A percentile compares a stretch with the other conserved stretches of the same genome.
Evolutionary conservation across 2,888 invertebrate species (phyloP).

Genomic region (Alitta virens): DNA sequence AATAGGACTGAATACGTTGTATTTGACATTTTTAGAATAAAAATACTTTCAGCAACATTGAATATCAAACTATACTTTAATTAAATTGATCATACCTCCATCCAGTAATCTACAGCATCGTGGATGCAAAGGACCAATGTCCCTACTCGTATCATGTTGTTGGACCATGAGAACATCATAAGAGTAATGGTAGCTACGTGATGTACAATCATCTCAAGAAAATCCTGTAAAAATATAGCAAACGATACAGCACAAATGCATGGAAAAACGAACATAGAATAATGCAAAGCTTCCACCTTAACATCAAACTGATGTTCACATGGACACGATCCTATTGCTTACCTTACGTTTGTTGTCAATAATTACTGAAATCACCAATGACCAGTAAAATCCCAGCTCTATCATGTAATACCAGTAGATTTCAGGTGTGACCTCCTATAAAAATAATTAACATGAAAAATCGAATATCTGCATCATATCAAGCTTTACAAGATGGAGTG

Average conservation of each 20-base stretch:
- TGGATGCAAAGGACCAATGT: conserved; percentile 70
- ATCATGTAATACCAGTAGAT: conserved; percentile 98
- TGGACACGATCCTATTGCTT: conserved; percentile 11
- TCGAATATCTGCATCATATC: neutral
- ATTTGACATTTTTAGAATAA: too few species aligned
- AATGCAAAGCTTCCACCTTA: neutral
- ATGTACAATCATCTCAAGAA: conserved; percentile 98
- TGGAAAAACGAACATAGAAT: neutral
- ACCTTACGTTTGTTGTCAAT: conserved; percentile 79
- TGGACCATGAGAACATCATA: conserved; percentile 90
- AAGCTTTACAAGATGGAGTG: too few species aligned
- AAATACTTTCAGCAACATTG: too few species aligned
- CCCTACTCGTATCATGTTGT: conserved; percentile 87
- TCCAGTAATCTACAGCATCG: conserved; percentile 59
- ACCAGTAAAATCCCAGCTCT: conserved; percentile 93
- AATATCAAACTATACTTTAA: too few species aligned
- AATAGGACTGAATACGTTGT: too few species aligned
- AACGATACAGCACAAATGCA: too few species aligned
- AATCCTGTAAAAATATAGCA: conserved; percentile 59
- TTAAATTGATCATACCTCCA: conserved; percentile 58
- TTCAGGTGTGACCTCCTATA: conserved; percentile 72
- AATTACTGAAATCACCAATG: conserved; percentile 85
- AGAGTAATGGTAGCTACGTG: conserved; percentile 90
- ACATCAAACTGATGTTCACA: neutral
- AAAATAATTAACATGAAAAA: too few species aligned